Evolutionary conservation across 2,888 invertebrate genomes (phyloP).

Genomic region (Tanytarsus gracilentus): DNA sequence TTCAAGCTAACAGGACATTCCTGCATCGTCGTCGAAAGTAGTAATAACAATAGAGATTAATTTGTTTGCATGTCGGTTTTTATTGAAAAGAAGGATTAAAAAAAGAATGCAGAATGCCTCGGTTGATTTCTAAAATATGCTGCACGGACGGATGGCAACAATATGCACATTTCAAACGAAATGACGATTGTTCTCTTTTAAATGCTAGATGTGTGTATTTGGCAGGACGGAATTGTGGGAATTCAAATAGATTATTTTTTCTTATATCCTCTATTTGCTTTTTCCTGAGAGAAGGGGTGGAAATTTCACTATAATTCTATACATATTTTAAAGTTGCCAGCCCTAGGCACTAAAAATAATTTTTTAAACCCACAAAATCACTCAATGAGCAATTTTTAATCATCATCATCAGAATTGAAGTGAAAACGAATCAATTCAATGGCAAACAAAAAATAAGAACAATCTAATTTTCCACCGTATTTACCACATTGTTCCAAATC

Average conservation of each 20-base stretch:
- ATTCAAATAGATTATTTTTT: background rate
- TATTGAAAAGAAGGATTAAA: conserved; percentile 27
- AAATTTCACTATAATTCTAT: too few species aligned
- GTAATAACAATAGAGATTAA: conserved; percentile 27
- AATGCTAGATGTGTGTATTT: background rate
- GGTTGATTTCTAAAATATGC: conserved; percentile 16
- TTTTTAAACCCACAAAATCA: too few species aligned
- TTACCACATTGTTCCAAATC: conserved; percentile 24
- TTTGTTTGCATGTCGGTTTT: conserved; percentile 27
- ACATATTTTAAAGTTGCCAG: too few species aligned
- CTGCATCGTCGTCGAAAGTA: background rate
- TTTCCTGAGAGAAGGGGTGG: too few species aligned
- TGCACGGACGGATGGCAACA: background rate
- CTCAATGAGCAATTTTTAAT: too few species aligned
- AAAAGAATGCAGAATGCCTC: conserved; percentile 14
- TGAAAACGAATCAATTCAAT: background rate
- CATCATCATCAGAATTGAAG: too few species aligned
- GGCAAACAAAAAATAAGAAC: conserved; percentile 22
- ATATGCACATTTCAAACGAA: conserved; percentile 25
- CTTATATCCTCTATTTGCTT: too few species aligned
- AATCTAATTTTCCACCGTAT: conserved; percentile 29
- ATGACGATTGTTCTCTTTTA: background rate
- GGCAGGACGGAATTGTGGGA: conserved; percentile 13
- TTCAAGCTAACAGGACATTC: conserved; percentile 20
- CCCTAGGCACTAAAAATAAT: too few species aligned